A percentile compares a stretch with the other conserved stretches of the same genome.
phyloP scores from a whole-genome alignment of 2,797 vertebrate species.

The Diplodus puntazzo region DNA sequence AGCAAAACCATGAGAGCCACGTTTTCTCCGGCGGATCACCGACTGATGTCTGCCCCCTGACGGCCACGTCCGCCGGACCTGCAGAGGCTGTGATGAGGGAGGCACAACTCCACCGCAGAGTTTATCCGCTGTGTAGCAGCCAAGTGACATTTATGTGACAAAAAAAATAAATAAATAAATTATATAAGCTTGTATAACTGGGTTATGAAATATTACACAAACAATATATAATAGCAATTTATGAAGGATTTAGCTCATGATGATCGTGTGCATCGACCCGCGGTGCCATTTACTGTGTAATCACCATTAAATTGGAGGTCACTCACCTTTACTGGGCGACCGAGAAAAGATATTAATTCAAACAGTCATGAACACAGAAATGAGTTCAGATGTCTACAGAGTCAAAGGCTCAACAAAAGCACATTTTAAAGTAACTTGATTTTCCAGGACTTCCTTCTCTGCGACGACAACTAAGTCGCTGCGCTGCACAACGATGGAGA shows the following conservation, averaged over 20 bases:
- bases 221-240: background rate
- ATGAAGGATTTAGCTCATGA: background rate
- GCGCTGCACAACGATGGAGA: background rate
- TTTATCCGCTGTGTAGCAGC: background rate
- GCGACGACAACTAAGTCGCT: background rate
- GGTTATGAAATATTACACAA: background rate
- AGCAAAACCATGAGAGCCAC: constrained; percentile 25
- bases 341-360: background rate
- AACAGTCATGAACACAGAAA: background rate
- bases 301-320: background rate
- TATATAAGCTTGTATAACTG: background rate
- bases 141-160: background rate
- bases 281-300: background rate
- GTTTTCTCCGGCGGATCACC: constrained; percentile 46
- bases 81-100: background rate
- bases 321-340: no score
- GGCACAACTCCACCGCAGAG: background rate
- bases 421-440: background rate
- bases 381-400: background rate
- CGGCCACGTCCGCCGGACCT: constrained; percentile 61
- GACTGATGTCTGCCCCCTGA: constrained; percentile 78
- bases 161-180: no score
- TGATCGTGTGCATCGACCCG: background rate
- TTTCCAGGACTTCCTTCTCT: background rate
- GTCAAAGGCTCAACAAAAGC: background rate